Evolutionary conservation across 1,140 invertebrate species (phyloP), one percentile per base, ranked within the genome.

Genomic region (Teleogryllus occipitalis): DNA sequence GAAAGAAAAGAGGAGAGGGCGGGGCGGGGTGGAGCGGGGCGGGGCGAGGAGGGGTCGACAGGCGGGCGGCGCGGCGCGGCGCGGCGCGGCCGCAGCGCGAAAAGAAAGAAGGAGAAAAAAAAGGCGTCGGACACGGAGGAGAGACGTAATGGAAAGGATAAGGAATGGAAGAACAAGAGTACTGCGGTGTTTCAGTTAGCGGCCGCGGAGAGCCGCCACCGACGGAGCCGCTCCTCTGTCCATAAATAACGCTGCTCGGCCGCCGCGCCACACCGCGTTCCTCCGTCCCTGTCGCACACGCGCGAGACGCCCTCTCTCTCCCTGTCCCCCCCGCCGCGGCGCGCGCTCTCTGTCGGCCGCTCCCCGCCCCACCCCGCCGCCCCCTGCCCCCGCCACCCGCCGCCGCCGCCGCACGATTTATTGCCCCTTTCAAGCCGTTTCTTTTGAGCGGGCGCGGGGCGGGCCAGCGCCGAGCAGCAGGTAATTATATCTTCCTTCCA

Each of bases 401-500:
- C 15, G 10, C 75, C 47, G 27, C 8, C 39, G 18, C 65, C 15
- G 14, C 65, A 74, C n/a, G 78, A 78, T 78, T 78, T 78, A 78
- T 78, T 21, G 73, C 47, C n/a, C 12, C 54, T 78, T 73, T 74
- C 78, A 78, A 78, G 78, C 21, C 54, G 78, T 78, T 78, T 72
- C 78, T 78, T 78, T 78, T 46, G 77, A 78, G 77, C 48, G 46
- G 49, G 22, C 10, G n/a, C 22, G 12, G 8, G 48, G 27, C 65
- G 48, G 48, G 22, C 47, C 4, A 12, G 22, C 7, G 22, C n/a
- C 47, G 78, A 47, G 54, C 78, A 78, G 78, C 54, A 78, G 65
- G 54, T 73, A 78, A 73, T 78, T 78, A 78, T 78, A 78, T 78
- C 54, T 78, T 72, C 78, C 65, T 78, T 78, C 77, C 77, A 65